Percentiles rank a stretch among this genome's conserved stretches.
Evolutionary conservation across 2,888 invertebrate species (phyloP).

Genomic region (Cepaea hortensis): DNA sequence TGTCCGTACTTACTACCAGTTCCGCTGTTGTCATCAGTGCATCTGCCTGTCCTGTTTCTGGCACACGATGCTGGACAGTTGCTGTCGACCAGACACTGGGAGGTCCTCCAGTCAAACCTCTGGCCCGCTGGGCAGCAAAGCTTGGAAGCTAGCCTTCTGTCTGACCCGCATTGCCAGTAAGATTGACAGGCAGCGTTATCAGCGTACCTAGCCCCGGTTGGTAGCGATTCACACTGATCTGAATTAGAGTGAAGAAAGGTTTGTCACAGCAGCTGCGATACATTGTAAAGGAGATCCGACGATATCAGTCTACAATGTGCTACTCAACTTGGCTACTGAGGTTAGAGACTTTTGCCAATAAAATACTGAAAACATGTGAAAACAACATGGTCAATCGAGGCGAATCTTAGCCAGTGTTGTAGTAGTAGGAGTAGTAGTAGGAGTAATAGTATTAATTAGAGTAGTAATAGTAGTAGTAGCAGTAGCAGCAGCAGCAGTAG

Average conservation of each 20-base stretch:
- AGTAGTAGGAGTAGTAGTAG: no score
- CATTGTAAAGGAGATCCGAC: no score
- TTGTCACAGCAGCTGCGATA: background rate
- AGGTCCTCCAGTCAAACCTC: constrained; percentile 38
- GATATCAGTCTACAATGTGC: no score
- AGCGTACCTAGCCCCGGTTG: constrained; percentile 36
- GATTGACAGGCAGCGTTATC: constrained; percentile 44
- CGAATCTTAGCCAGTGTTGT: no score
- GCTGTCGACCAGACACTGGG: constrained; percentile 24
- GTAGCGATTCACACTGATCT: constrained; percentile 49
- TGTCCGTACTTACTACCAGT: background rate
- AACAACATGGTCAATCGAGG: no score
- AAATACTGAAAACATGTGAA: no score
- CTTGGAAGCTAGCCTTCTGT: constrained; percentile 22
- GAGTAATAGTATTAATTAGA: no score
- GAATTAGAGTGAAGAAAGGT: background rate
- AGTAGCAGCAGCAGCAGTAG: no score
- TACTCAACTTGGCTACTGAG: no score
- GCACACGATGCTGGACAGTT: constrained; percentile 1
- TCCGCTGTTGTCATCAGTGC: background rate
- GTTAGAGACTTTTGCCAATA: no score
- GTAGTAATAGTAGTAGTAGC: no score
- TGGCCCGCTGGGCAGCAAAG: constrained; percentile 52
- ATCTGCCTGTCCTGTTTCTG: background rate
- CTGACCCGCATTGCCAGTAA: constrained; percentile 50